Base-by-base conservation (phyloP, 2,113 vertebrate genomes). In the Cephalophus harveyi region DNA sequence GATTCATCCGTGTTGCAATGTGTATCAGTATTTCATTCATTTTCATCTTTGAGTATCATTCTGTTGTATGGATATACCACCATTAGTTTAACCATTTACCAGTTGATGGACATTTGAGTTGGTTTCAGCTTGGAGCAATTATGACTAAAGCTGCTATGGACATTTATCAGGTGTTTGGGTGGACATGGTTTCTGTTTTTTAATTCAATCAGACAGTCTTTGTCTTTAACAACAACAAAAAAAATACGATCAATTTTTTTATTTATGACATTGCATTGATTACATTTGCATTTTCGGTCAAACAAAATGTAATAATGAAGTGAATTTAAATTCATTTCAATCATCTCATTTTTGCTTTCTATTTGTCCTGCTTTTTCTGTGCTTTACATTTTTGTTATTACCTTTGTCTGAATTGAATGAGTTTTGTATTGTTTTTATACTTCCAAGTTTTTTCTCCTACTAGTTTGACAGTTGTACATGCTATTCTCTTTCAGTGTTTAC, bases 391-490 rank as follows among this genome's bases (percentile, higher is more conserved):
- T 92, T 57, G 89, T 86, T 82, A 23, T 88, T 93, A 6, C 33
- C 15, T 92, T 59, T 14, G 36, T 78, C 95, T 89, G 30, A 6
- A 33, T 85, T 92, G 59, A 79, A 28, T 94, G 40, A 54, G 28
- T 23, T 89, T 95, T 87, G 48, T 50, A 67, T 93, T 96, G 33
- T 64, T 91, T 95, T 94, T 60, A 3, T 94, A 71, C 50, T 87
- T 94, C 48, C 30, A 19, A 48, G 8, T 43, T 79, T 87, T 83
- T 92, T 71, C 50, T 95, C 87, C 27, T 52, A 21, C 25, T 54
- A 30, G 36, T 57, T n/a, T 64, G 59, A 14, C 76, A 91, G n/a
- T 76, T 86, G 33, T n/a, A 52, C 17, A 59, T 10, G 54, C 30
- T 59, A 0, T 86, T 89, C 6, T 67, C 40, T 89, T 78, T 57